phyloP scores from a whole-genome alignment of 2,888 invertebrate species.

The Tenodera sinensis region DNA sequence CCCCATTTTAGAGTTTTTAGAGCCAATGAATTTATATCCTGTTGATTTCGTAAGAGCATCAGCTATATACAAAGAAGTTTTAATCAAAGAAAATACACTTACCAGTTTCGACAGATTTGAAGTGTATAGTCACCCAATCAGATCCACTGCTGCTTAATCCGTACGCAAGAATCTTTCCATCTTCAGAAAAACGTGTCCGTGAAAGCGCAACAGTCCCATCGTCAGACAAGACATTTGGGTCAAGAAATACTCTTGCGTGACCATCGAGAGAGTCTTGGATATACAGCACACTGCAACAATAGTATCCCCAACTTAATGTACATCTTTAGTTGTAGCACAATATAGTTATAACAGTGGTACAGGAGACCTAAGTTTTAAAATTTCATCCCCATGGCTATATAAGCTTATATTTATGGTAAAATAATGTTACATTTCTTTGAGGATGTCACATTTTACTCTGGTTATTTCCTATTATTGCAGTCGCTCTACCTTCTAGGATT shows the following conservation, averaged over 20 bases:
- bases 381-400: too few species aligned
- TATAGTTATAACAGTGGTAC: not conserved
- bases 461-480: too few species aligned
- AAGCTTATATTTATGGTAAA: too few species aligned
- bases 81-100: not conserved
- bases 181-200: conserved; percentile 77
- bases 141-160: conserved; percentile 90
- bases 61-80: too few species aligned
- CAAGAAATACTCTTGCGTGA: conserved; percentile 83
- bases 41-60: too few species aligned
- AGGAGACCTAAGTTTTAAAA: too few species aligned
- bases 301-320: conserved; percentile 6
- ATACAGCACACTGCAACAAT: conserved; percentile 74
- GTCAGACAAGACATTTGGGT: conserved; percentile 86
- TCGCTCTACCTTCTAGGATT: too few species aligned
- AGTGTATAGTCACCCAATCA: conserved; percentile 91
- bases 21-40: too few species aligned
- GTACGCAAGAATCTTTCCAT: conserved; percentile 87
- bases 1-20: too few species aligned
- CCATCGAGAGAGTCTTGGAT: conserved; percentile 74
- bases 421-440: too few species aligned
- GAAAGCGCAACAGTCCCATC: conserved; percentile 86
- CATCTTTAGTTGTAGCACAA: not conserved
- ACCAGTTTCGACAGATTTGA: conserved; percentile 72
- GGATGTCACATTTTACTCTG: too few species aligned